A percentile compares a stretch with the other conserved stretches of the same genome.
Conservation (phyloP, 2,888 invertebrate species). For the Abrostola tripartita region DNA sequence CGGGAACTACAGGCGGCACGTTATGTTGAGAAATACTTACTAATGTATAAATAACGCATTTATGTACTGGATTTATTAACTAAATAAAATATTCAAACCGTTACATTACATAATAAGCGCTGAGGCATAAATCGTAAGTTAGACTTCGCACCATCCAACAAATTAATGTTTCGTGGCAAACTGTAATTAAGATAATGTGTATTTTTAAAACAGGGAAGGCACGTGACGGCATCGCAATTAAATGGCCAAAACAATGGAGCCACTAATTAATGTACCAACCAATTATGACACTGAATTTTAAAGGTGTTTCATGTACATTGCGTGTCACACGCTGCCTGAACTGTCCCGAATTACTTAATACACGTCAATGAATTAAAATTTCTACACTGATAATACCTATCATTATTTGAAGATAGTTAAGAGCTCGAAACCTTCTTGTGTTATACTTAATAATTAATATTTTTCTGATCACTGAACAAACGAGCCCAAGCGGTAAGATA, state of each 20-base stretch:
- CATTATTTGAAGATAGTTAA: too few species aligned
- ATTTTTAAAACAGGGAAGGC: constrained; percentile 62
- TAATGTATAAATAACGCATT: too few species aligned
- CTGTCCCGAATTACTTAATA: constrained; percentile 38
- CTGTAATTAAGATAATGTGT: constrained; percentile 72
- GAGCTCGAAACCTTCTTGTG: too few species aligned
- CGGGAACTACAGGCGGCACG: too few species aligned
- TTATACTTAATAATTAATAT: too few species aligned
- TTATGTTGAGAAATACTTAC: too few species aligned
- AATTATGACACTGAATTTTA: constrained; percentile 81
- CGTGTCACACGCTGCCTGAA: constrained; percentile 63
- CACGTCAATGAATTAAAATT: constrained; percentile 24
- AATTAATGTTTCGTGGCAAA: constrained; percentile 65
- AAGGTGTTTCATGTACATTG: constrained; percentile 66
- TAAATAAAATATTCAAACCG: not conserved
- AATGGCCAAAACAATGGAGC: constrained; percentile 49
- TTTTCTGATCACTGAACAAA: too few species aligned
- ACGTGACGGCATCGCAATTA: constrained; percentile 55
- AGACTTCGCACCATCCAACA: constrained; percentile 48
- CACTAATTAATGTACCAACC: constrained; percentile 70
- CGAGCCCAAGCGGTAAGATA: too few species aligned
- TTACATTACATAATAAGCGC: not conserved
- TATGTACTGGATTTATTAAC: too few species aligned
- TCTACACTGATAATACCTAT: not conserved
- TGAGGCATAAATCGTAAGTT: constrained; percentile 32